Evolutionary conservation across 2,888 invertebrate genomes (phyloP).

Genomic region (Drosophila cognata): DNA sequence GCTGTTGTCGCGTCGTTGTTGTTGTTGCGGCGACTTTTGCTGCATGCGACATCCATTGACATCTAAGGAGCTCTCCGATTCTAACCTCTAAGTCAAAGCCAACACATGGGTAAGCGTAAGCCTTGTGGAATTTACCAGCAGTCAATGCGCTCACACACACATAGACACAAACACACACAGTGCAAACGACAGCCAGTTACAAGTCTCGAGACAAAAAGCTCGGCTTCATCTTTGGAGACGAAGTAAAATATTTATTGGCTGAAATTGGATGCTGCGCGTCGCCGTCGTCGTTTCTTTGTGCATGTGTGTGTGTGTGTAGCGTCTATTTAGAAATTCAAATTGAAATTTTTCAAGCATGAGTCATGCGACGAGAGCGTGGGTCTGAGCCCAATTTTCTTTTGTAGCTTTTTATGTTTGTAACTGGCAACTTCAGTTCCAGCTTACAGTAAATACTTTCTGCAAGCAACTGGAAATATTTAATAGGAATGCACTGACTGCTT

Average conservation of each 20-base stretch:
- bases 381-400: conserved; percentile 37
- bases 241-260: conserved; percentile 74
- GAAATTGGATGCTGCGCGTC: conserved; percentile 76
- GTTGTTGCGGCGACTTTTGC: conserved; percentile 18
- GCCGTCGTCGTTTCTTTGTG: conserved; percentile 31
- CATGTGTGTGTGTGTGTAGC: conserved; percentile 48
- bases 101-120: conserved; percentile 69
- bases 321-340: conserved; percentile 78
- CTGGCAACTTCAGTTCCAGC: conserved; percentile 20
- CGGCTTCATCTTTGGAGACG: conserved; percentile 59
- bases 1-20: conserved; percentile 1
- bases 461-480: background rate
- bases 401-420: conserved; percentile 4
- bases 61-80: conserved; percentile 59
- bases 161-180: conserved; percentile 20
- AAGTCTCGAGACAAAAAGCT: conserved; percentile 62
- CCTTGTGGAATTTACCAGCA: conserved; percentile 64
- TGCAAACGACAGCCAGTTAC: conserved; percentile 45
- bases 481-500: background rate
- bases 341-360: conserved; percentile 70
- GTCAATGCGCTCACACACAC: conserved; percentile 53
- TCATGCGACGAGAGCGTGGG: conserved; percentile 64
- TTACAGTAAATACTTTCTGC: conserved; percentile 7
- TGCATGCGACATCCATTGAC: conserved; percentile 60
- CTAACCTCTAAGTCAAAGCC: conserved; percentile 60